Evolutionary conservation across 2,113 vertebrate species (phyloP), one percentile per base, ranked within the genome.

Genomic region (Nipponia nippon): DNA sequence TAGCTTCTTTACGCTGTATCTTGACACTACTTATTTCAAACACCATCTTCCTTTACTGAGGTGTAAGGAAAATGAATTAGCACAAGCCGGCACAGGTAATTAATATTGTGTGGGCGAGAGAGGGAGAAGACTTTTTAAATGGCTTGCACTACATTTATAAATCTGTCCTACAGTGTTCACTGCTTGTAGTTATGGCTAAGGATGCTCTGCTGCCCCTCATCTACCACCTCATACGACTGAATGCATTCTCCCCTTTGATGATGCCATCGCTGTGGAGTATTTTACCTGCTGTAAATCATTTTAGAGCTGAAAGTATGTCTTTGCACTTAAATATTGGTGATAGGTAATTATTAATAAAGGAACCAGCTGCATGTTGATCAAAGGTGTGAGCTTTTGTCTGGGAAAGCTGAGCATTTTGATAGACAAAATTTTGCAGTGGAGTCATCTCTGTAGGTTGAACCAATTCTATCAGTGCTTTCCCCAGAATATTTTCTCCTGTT

Each of bases 41-140:
- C 44, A 77, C 34, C 21, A 5, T 84, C 82, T 89, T 90, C 90
- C 94, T 96, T 94, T 93, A 75, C 56, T 90, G 87, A 97, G 75
- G 81, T 42, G 79, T 56, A 94, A 95, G 71, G 93, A 95, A 96
- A 87, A 95, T 67, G 80, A 93, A 97, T 89, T 82, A 94, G 86
- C 61, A 87, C 49, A 96, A 91, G 87, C 16, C 2, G 5, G 69
- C 49, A 5, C 62, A 93, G 59, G 71, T 90, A 96, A 98, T 98
- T 98, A 97, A 96, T 97, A 86, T 42, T 86, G 91, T 90, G 91
- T 86, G 91, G 86, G 84, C 13, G 67, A 95, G 88, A 90, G 58
- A 83, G 89, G 81, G 80, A 92, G 87, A 93, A 58, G 38, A 52
- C 69, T 96, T 89, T 93, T 94, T 55, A 93, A 94, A 90, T 82